Percentiles rank a stretch among this genome's conserved stretches.
phyloP scores from a whole-genome alignment of 2,888 invertebrate genomes.

The Nephrotoma guestfalica region DNA sequence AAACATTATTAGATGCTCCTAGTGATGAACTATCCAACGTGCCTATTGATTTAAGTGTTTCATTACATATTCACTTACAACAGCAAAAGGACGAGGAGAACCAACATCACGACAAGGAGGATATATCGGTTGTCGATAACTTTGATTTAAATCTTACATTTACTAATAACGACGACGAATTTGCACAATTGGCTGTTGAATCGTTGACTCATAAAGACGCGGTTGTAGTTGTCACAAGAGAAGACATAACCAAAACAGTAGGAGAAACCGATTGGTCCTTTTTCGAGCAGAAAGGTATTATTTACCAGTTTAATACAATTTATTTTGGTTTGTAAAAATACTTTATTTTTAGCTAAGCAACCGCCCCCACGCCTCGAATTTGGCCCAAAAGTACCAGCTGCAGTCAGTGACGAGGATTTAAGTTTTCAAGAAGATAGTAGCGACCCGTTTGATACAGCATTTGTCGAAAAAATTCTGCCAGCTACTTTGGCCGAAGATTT shows the following conservation, averaged over 20 bases:
- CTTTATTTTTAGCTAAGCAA: slow-evolving; percentile 26
- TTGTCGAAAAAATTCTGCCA: slow-evolving; percentile 56
- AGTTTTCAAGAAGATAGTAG: slow-evolving; percentile 35
- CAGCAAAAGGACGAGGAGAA: slow-evolving; percentile 31
- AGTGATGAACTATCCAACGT: slow-evolving; percentile 49
- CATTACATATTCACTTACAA: slow-evolving; percentile 40
- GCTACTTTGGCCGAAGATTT: slow-evolving; percentile 33
- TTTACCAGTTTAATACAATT: slow-evolving; percentile 17
- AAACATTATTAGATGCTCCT: slow-evolving; percentile 61
- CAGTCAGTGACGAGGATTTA: slow-evolving; percentile 37
- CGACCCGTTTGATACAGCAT: slow-evolving; percentile 74
- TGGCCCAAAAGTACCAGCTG: slow-evolving; percentile 21
- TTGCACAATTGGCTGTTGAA: slow-evolving; percentile 62
- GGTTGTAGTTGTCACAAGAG: slow-evolving; percentile 26
- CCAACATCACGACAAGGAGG: slow-evolving; percentile 19
- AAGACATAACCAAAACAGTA: slow-evolving; percentile 32
- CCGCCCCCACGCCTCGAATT: slow-evolving; percentile 28
- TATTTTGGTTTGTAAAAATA: not conserved
- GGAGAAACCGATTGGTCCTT: slow-evolving; percentile 44
- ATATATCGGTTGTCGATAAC: slow-evolving; percentile 30
- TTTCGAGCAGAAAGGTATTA: slow-evolving; percentile 40
- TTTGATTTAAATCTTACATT: slow-evolving; percentile 37
- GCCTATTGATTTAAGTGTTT: slow-evolving; percentile 56
- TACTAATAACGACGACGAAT: slow-evolving; percentile 45
- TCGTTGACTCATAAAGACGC: slow-evolving; percentile 47